Conservation (phyloP, 2,113 vertebrate species). For the Mirounga angustirostris region DNA sequence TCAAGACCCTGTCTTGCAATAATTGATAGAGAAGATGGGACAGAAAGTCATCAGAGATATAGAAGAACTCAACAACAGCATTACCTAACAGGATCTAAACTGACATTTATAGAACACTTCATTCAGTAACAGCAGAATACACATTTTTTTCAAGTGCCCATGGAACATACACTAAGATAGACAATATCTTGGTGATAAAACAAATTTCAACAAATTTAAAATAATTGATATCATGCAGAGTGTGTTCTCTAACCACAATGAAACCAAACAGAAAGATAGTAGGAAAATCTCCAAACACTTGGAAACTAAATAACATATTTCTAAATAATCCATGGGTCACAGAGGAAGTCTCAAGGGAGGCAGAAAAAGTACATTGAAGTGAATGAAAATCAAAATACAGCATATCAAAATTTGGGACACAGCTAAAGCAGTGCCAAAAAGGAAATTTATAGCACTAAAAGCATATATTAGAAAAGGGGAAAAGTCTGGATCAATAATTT, state of each 20-base stretch:
- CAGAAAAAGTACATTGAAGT: not conserved
- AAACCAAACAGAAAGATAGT: not conserved
- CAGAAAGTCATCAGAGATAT: not conserved
- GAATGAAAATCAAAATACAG: not conserved
- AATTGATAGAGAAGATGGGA: not conserved
- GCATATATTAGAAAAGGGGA: not conserved
- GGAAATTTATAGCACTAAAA: not conserved
- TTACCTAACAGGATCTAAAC: not conserved
- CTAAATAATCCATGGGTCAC: not conserved
- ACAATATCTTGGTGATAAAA: not conserved
- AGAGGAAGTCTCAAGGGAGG: not conserved
- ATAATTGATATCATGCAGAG: not conserved
- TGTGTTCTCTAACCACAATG: not conserved
- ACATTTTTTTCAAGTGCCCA: not conserved
- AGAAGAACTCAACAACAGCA: not conserved
- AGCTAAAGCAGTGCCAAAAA: not conserved
- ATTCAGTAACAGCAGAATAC: no score
- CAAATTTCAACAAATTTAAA: not conserved
- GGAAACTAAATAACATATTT: not conserved
- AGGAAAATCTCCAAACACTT: not conserved
- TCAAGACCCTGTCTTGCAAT: not conserved
- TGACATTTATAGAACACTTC: no score
- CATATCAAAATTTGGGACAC: not conserved
- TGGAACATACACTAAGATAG: not conserved
- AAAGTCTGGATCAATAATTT: not conserved